phyloP scores from a whole-genome alignment of 2,113 vertebrate species.

The Pelusios castaneus region DNA sequence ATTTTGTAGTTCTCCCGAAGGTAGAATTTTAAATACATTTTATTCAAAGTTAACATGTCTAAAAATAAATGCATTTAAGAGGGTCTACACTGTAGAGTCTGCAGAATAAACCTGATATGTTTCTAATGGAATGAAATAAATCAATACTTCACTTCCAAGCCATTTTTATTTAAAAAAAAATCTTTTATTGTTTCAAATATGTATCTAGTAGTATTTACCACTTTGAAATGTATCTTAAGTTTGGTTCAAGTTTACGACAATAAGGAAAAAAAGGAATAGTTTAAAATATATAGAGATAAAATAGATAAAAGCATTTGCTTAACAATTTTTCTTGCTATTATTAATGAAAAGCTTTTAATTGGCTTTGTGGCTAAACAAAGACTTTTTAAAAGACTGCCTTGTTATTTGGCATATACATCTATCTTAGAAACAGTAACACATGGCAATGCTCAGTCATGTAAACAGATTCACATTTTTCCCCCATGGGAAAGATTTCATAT shows the following conservation, averaged over 20 bases:
- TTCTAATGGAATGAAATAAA: slow-evolving; percentile 28
- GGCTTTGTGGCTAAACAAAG: background rate
- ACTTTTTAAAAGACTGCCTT: background rate
- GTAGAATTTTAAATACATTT: background rate
- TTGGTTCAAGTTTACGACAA: background rate
- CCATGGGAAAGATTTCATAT: background rate
- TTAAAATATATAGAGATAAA: no score
- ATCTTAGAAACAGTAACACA: background rate
- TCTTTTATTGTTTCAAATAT: background rate
- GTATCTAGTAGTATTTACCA: background rate
- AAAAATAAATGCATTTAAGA: slow-evolving; percentile 38
- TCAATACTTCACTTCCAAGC: slow-evolving; percentile 10
- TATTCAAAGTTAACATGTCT: slow-evolving; percentile 6
- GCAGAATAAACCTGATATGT: slow-evolving; percentile 11
- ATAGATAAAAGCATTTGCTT: background rate
- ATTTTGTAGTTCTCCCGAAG: background rate
- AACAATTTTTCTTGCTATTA: background rate
- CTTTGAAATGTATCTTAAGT: background rate
- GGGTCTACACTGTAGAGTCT: background rate
- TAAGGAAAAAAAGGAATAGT: background rate
- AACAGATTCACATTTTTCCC: background rate
- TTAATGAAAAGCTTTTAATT: background rate
- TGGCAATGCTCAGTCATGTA: background rate
- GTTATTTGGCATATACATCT: background rate
- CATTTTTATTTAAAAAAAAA: background rate